Evolutionary conservation across 2,888 invertebrate species (phyloP).

Genomic region (Meta bourneti): DNA sequence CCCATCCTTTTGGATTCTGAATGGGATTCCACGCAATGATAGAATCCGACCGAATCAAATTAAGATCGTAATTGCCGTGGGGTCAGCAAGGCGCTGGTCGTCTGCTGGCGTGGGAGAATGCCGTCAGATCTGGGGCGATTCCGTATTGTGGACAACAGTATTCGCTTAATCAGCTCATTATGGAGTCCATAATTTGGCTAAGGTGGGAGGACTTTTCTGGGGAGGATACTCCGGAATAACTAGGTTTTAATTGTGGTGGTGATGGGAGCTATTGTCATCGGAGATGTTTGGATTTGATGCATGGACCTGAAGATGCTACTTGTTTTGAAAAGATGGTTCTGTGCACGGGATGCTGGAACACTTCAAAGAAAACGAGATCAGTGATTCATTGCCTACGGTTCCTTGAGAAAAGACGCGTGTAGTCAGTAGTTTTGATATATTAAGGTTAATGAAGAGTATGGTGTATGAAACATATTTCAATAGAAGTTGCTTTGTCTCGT

Average conservation of each 20-base stretch:
- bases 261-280: slow-evolving; percentile 21
- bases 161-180: slow-evolving; percentile 33
- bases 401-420: no score
- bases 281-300: background rate
- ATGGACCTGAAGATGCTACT: background rate
- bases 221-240: background rate
- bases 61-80: background rate
- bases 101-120: slow-evolving; percentile 30
- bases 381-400: no score
- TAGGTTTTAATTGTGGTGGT: background rate
- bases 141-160: background rate
- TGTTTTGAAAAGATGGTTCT: no score
- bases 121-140: slow-evolving; percentile 36
- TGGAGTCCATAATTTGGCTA: slow-evolving; percentile 10
- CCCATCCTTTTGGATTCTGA: background rate
- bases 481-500: no score
- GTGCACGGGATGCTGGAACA: no score
- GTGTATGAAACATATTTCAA: no score
- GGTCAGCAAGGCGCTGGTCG: slow-evolving; percentile 37
- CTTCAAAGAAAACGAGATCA: no score
- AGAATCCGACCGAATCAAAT: background rate
- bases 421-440: no score
- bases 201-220: background rate
- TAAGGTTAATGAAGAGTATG: no score
- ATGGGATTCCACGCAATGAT: background rate